Base-by-base conservation (phyloP, 2,888 invertebrate genomes). In the Amiota mariae region DNA sequence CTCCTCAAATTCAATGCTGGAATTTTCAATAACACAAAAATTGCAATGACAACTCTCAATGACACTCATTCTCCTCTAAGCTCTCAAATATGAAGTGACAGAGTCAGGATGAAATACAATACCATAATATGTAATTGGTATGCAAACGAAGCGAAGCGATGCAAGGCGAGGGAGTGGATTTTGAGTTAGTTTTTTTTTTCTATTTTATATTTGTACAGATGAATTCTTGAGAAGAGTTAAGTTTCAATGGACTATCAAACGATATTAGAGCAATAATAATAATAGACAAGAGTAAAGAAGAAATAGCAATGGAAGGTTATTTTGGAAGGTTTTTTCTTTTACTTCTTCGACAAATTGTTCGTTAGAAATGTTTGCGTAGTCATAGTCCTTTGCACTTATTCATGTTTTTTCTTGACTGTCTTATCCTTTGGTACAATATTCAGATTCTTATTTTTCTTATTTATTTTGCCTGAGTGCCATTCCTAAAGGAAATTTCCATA, bases 311-410 rank as follows among this genome's bases (percentile, higher is more conserved):
- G 6, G 3, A 36, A 36, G 8, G 36, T 6, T 36, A 36, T 36
- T 36, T 36, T 36, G 4, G 36, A 36, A n/a, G n/a, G n/a, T 36
- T 36, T 36, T 20, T 15, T 49, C 66, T 46, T 12, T 18, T 48
- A 9, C 49, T 49, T 9, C 49, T 49, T 9, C 8, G 63, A 79
- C 79, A 81, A 84, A 84, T 81, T 84, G 82, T 83, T 83, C 83
- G 84, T 83, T 84, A 83, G 84, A 83, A 84, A 82, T 83, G 84
- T 83, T 83, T 83, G 83, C 84, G 82, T 82, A 84, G 82, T 36
- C 36, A 36, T 36, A 36, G 4, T 36, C 36, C 36, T 36, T 36
- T 36, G 36, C 36, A 36, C 36, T 36, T 36, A 36, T 36, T 0
- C 36, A 6, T 36, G 36, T 36, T 36, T 36, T 2, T 36, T 2